Base-by-base conservation (phyloP, 1,140 invertebrate species). In the Zaprionus davidi region DNA sequence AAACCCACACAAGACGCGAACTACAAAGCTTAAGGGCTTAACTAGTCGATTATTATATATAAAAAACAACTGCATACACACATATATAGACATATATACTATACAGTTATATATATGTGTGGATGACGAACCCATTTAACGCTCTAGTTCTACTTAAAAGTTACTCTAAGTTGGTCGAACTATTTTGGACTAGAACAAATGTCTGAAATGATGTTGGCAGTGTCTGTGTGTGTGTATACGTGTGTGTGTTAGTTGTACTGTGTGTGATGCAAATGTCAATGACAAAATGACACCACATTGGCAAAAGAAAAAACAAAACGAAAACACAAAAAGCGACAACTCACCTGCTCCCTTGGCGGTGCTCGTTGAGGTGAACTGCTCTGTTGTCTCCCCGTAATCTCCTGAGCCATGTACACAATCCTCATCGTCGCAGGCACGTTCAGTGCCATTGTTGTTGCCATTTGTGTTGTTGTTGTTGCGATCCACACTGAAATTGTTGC, bases 381-480 rank as follows among this genome's bases (percentile, higher is more conserved):
- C 95, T 11, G 94, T 95, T 6, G 94, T 93, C 86, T 94, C 94
- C 28, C 94, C 95, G 38, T 94, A 94, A 64, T 94, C 94, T 0
- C 96, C 96, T 2, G 96, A 97, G 5, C 96, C 96, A 70, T 95
- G 95, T 15, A 95, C 94, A 72, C 97, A 97, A 86, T 97, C 97
- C 91, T 97, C 97, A 90, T 97, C 96, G 88, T 97, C 96, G 84
- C 96, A 96, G 3, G 95, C 94, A 66, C 95, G 94, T 78, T 94
- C 92, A 0, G 84, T 92, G 51, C 80, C 84, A 66, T 90, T 84
- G 66, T 88, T 88, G 59, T 20, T 68, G 17, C 64, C 49, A 34
- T 60, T 59, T 5, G 53, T 68, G 22, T 36, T 69, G 17, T 53
- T 46, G 9, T 64, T 76, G 28, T 66, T 76, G 31, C 79, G 79